Percentiles rank a stretch among this genome's conserved stretches.
These are phyloP conservation scores for Pogonomyrmex californicus DNA, from an alignment of 1,140 invertebrate genomes.

Conservation along the genomic window DNA sequence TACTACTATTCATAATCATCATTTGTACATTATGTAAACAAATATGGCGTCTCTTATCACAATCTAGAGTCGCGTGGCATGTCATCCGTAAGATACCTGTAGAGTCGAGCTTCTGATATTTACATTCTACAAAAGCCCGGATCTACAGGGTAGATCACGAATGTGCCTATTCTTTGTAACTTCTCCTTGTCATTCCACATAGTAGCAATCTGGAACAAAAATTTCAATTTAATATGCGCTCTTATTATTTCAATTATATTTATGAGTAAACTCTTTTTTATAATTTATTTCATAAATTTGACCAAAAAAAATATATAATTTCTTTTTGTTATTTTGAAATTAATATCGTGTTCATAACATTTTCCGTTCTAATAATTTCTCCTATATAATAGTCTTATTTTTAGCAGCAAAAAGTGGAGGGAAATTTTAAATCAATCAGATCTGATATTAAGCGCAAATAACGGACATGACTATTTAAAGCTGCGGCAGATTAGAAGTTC, in stretches of 20 bases:
- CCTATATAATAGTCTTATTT: not conserved
- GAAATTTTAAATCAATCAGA: slow-evolving; percentile 4
- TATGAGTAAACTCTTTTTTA: not conserved
- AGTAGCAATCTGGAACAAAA: slow-evolving; percentile 69
- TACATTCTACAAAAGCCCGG: slow-evolving; percentile 97
- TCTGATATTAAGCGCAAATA: slow-evolving; percentile 38
- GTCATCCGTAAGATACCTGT: slow-evolving; percentile 99
- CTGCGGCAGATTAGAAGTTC: slow-evolving; percentile 70
- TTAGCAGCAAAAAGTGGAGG: not conserved
- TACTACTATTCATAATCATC: not conserved
- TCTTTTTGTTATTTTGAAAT: not conserved
- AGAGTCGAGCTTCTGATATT: slow-evolving; percentile 99
- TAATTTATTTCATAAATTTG: not conserved
- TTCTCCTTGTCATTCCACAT: slow-evolving; percentile 14
- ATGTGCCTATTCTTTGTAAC: slow-evolving; percentile 89
- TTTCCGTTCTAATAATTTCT: no score
- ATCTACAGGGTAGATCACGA: slow-evolving; percentile 99
- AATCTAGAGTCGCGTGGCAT: slow-evolving; percentile 88
- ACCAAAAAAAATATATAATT: not conserved
- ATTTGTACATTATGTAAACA: slow-evolving; percentile 23
- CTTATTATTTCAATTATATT: slow-evolving; percentile 1
- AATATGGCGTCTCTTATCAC: slow-evolving; percentile 47
- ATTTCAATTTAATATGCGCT: slow-evolving; percentile 33
- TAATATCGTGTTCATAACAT: not conserved
- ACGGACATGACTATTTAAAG: slow-evolving; percentile 68